Conservation (phyloP, 2,797 vertebrate genomes). For the Phyllotis vaccarum region DNA sequence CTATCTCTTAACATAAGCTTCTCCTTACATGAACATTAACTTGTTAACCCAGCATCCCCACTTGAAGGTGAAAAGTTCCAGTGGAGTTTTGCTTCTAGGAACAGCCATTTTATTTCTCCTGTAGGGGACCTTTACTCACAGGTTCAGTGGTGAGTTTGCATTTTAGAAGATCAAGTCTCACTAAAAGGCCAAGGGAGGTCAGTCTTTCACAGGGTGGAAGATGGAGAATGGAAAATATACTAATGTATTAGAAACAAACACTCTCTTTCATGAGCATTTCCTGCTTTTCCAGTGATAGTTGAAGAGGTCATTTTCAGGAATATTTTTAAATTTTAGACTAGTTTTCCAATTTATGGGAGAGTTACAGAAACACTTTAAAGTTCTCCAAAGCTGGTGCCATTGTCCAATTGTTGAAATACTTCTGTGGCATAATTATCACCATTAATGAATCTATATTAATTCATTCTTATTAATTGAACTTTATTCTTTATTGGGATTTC, state of each 20-base stretch:
- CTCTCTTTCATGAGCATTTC: slow-evolving; percentile 36
- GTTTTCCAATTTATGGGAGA: slow-evolving; percentile 37
- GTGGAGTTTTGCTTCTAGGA: not conserved
- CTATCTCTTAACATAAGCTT: not conserved
- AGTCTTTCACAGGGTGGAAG: not conserved
- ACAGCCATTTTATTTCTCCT: not conserved
- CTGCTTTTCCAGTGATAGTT: not conserved
- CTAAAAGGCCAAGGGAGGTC: not conserved
- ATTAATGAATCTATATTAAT: not conserved
- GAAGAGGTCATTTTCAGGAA: not conserved
- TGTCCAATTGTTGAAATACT: not conserved
- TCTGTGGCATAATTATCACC: not conserved
- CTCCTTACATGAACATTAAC: not conserved
- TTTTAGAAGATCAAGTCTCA: slow-evolving; percentile 37
- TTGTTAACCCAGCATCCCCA: not conserved
- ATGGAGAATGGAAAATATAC: slow-evolving; percentile 39
- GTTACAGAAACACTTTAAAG: not conserved
- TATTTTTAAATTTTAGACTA: slow-evolving; percentile 8
- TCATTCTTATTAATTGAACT: not conserved
- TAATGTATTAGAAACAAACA: slow-evolving; percentile 59
- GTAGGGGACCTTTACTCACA: not conserved
- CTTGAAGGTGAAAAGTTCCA: not conserved
- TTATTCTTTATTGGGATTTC: not conserved
- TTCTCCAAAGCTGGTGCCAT: not conserved
- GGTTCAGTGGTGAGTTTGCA: slow-evolving; percentile 19